Evolutionary conservation across 2,797 vertebrate species (phyloP), one percentile per base, ranked within the genome.

Genomic region (Peromyscus nudipes): DNA sequence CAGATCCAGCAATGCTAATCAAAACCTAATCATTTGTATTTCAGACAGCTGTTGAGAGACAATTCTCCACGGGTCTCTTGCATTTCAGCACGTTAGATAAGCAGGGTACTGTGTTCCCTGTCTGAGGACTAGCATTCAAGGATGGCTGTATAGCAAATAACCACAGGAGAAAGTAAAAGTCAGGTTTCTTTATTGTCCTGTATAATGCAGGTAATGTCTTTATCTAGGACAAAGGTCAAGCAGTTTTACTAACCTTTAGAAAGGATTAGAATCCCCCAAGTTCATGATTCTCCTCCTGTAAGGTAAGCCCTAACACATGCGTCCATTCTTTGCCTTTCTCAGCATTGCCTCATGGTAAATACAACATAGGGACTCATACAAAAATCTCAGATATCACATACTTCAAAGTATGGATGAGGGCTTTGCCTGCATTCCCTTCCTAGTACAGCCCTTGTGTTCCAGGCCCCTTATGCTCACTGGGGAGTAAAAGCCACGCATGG

Each of bases 181-280:
- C 23, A 91, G n/a, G 23, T 57, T 84, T 95, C 86, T 84, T 90
- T 93, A 84, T 75, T 73, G 16, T 89, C 27, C 79, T 62, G 3
- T 49, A 55, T 75, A 93, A 71, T n/a, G 69, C 64, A 95, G n/a
- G 91, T 60, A 93, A 91, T 81, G 1, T 85, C 71, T 55, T 21
- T 79, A 46, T 85, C 65, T 5, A 87, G 60, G 27, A 65, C 76
- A 90, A 95, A 97, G 46, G 31, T 87, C 69, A 73, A 69, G n/a
- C 52, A 40, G 27, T 40, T 65, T 94, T 90, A 76, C 13, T 90
- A 40, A 79, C 37, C 84, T 52, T 75, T 93, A 82, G 37, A 93
- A 96, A 92, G 83, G 9, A 92, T 31, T 52, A 91, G 57, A 27
- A 43, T 73, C 40, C 52, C 34, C 49, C 55, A 69, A 85, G 0